Evolutionary conservation across 1,140 invertebrate genomes (phyloP).

Genomic region (Schlechtendalia chinensis): DNA sequence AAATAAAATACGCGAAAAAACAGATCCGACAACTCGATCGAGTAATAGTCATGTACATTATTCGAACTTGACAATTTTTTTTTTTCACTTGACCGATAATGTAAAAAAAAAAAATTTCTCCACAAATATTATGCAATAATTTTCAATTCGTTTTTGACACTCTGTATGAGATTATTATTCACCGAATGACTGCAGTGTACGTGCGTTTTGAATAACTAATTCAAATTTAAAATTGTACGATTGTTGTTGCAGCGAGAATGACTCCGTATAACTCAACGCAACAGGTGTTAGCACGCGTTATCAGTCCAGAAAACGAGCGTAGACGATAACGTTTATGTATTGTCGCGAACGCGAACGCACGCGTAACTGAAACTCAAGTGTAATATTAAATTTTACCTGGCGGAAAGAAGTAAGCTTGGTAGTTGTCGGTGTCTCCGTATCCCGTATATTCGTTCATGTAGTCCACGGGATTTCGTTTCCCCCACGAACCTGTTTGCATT

Average conservation of each 20-base stretch:
- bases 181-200: too few relatives aligned
- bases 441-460: conserved; percentile 30
- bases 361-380: background rate
- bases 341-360: background rate
- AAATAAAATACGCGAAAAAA: too few relatives aligned
- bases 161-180: too few relatives aligned
- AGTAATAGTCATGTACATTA: too few relatives aligned
- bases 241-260: background rate
- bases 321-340: background rate
- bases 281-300: background rate
- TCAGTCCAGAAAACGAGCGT: background rate
- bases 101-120: too few relatives aligned
- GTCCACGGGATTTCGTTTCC: conserved; percentile 45
- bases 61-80: too few relatives aligned
- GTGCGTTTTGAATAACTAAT: too few relatives aligned
- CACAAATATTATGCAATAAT: too few relatives aligned
- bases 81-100: too few relatives aligned
- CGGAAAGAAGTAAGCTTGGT: conserved; percentile 40
- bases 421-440: conserved; percentile 28
- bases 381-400: conserved; percentile 21
- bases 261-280: background rate
- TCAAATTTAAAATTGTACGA: too few relatives aligned
- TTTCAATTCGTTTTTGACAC: too few relatives aligned
- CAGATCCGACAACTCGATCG: too few relatives aligned
- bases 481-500: conserved; percentile 36